These are phyloP conservation scores for Sinhomidia bicolor DNA, from an alignment of 2,888 invertebrate genomes.

Conservation along the genomic window DNA sequence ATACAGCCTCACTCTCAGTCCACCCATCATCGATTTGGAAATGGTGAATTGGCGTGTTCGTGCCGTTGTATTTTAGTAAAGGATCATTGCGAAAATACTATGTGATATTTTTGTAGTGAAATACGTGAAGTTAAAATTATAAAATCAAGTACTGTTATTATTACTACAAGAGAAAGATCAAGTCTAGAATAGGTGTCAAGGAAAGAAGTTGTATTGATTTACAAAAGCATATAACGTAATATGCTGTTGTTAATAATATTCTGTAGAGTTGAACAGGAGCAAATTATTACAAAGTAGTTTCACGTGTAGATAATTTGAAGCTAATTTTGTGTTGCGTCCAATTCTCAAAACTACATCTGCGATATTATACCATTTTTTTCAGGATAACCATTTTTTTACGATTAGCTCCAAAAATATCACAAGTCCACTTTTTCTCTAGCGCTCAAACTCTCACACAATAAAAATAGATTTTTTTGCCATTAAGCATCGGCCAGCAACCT, in stretches of 20 bases:
- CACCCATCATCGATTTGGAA: not conserved
- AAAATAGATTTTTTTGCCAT: not conserved
- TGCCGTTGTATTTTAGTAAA: not conserved
- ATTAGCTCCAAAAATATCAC: not conserved
- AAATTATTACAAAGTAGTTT: not conserved
- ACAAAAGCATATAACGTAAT: not conserved
- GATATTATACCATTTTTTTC: not conserved
- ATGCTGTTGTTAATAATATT: not conserved
- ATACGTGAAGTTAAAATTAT: not conserved
- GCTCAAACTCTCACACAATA: not conserved
- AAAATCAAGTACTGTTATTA: no score
- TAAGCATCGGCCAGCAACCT: constrained; percentile 4
- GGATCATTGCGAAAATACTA: constrained; percentile 1
- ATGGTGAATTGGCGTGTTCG: not conserved
- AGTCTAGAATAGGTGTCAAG: not conserved
- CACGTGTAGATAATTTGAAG: not conserved
- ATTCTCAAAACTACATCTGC: not conserved
- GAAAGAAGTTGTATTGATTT: not conserved
- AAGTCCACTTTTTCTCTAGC: not conserved
- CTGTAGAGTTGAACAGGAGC: not conserved
- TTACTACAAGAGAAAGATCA: no score
- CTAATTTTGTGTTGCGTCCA: not conserved
- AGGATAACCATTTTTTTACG: not conserved
- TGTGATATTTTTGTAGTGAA: not conserved
- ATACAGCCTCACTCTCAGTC: not conserved